A percentile compares a stretch with the other conserved stretches of the same genome.
Conservation (phyloP, 23 tunicate species). For the Ciona savignyi region DNA sequence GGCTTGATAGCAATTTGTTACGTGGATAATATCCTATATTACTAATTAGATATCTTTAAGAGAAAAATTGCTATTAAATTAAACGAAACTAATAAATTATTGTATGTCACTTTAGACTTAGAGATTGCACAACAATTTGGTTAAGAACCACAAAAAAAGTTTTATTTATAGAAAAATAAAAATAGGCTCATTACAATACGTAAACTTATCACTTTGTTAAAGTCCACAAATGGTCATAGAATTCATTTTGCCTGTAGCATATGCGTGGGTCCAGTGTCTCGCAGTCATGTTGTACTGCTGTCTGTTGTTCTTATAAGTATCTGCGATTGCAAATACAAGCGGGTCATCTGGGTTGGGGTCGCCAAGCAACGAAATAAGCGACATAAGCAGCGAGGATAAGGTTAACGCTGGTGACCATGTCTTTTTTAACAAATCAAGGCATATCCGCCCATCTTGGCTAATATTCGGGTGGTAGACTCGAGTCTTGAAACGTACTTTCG, state of each 20-base stretch:
- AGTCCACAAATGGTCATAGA: too few relatives aligned
- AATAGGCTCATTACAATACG: too few relatives aligned
- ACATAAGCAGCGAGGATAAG: slow-evolving; percentile 10
- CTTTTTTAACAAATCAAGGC: slow-evolving; percentile 22
- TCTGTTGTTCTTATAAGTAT: background rate
- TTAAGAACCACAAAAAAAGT: too few relatives aligned
- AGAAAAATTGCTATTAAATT: too few relatives aligned
- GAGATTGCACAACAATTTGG: too few relatives aligned
- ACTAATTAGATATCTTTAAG: too few relatives aligned
- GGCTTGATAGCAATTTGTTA: too few relatives aligned
- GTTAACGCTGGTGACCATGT: slow-evolving; percentile 41
- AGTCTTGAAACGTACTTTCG: slow-evolving; percentile 22
- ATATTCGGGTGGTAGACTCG: slow-evolving; percentile 31
- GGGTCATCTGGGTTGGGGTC: slow-evolving; percentile 29
- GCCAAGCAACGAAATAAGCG: slow-evolving; percentile 6
- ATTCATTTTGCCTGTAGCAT: background rate
- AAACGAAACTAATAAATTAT: too few relatives aligned
- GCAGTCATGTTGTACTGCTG: slow-evolving; percentile 8
- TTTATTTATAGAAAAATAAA: too few relatives aligned
- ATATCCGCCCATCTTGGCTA: slow-evolving; percentile 14
- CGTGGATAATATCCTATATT: too few relatives aligned
- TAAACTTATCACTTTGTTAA: too few relatives aligned
- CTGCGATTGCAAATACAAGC: slow-evolving; percentile 4
- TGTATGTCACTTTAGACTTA: too few relatives aligned
- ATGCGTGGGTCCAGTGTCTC: slow-evolving; percentile 13